Evolutionary conservation across 2,888 invertebrate species (phyloP), one percentile per base, ranked within the genome.

Genomic region (Monopis laevigella): DNA sequence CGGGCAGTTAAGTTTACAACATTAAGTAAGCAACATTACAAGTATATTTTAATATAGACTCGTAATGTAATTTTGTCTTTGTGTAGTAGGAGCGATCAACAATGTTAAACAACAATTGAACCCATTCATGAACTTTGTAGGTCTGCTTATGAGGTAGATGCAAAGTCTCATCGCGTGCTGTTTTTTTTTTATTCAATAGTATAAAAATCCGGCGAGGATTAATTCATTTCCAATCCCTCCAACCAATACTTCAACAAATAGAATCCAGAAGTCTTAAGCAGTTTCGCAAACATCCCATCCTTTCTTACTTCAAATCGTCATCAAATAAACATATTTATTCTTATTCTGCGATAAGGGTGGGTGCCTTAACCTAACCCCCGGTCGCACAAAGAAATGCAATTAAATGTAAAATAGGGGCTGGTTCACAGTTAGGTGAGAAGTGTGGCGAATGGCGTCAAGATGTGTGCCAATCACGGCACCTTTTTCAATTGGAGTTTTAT

Each of bases 371-470:
- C 73, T 75, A 72, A 69, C 71, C 55, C 67, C 54, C 66, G 66
- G 67, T 68, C 66, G 62, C 67, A 77, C 77, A 78, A 77, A 80
- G 77, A 77, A 78, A 80, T 77, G 78, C 75, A 80, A 80, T 80
- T 80, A 78, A 77, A 80, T 80, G 75, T 75, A 77, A 77, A 80
- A 72, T 74, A 77, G 69, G 77, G 77, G 65, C 57, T 65, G 64
- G 63, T 73, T 67, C 72, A 73, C 75, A 7, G 24, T 24, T 24
- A 10, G 24, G 24, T 32, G 6, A 36, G 36, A 18, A 18, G 36
- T 36, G 36, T 36, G 36, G 16, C 36, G 36, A 36, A 36, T 11
- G 10, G 12, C 21, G 7, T n/a, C 12, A 21, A 11, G 21, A 36
- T 36, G 21, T 36, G 10, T 36, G 19, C 36, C 36, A 36, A 36